These are phyloP conservation scores for Sinhomidia bicolor DNA, from an alignment of 2,888 invertebrate species.

Conservation along the genomic window DNA sequence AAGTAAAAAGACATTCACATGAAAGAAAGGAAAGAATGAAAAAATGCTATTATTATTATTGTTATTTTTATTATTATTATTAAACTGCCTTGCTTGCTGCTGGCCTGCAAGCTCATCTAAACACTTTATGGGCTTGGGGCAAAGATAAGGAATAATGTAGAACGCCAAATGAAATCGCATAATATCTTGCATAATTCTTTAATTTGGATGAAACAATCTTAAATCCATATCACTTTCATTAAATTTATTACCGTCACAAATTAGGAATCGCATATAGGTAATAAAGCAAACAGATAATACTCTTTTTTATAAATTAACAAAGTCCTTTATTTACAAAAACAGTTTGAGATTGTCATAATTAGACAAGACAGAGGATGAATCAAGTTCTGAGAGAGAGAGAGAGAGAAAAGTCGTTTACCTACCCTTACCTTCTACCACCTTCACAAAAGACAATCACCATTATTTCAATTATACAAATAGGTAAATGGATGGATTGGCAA, in stretches of 20 bases:
- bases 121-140: slow-evolving; percentile 38
- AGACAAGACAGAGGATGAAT: slow-evolving; percentile 36
- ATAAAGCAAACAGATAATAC: not conserved
- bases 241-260: slow-evolving; percentile 53
- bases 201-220: slow-evolving; percentile 56
- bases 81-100: not conserved
- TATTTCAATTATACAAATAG: not conserved
- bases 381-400: not conserved
- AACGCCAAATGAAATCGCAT: slow-evolving; percentile 23
- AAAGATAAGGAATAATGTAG: slow-evolving; percentile 26
- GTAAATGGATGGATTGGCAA: not conserved
- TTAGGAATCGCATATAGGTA: slow-evolving; percentile 19
- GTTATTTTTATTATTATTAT: not conserved
- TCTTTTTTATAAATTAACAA: not conserved
- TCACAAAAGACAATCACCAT: not conserved
- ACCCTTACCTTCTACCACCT: slow-evolving; percentile 23
- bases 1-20: slow-evolving; percentile 2
- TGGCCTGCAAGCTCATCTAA: slow-evolving; percentile 16
- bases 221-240: slow-evolving; percentile 42
- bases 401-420: slow-evolving; percentile 45
- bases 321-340: slow-evolving; percentile 2
- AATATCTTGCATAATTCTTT: slow-evolving; percentile 50
- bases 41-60: not conserved
- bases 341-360: slow-evolving; percentile 51
- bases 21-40: not conserved